Conservation (phyloP, 2,888 invertebrate species). For the Sarcophaga variegata region DNA sequence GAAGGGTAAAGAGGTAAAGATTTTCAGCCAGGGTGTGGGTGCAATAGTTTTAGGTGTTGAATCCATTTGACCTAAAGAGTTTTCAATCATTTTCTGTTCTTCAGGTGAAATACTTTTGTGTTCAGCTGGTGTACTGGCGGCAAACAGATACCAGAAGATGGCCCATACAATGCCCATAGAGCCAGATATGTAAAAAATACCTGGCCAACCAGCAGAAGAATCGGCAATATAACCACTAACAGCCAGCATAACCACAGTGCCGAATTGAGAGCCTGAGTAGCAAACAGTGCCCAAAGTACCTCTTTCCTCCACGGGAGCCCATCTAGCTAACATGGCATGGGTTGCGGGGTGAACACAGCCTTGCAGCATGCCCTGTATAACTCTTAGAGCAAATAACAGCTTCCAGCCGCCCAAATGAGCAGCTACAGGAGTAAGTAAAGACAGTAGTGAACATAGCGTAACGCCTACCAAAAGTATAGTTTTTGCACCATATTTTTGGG, state of each 20-base stretch:
- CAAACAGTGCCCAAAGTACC: slow-evolving; percentile 86
- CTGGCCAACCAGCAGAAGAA: slow-evolving; percentile 88
- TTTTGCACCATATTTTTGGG: slow-evolving; percentile 88
- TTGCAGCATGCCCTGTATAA: slow-evolving; percentile 87
- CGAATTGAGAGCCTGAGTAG: slow-evolving; percentile 89
- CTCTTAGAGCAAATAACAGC: slow-evolving; percentile 84
- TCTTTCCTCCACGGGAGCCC: slow-evolving; percentile 87
- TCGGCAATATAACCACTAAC: slow-evolving; percentile 88
- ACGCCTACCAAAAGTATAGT: slow-evolving; percentile 84
- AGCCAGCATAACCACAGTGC: slow-evolving; percentile 89
- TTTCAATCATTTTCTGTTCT: slow-evolving; percentile 87
- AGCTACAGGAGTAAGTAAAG: slow-evolving; percentile 86
- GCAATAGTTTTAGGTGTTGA: slow-evolving; percentile 73
- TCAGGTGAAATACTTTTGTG: slow-evolving; percentile 85
- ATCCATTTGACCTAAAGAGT: slow-evolving; percentile 83
- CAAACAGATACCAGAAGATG: slow-evolving; percentile 84
- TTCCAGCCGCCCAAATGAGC: slow-evolving; percentile 86
- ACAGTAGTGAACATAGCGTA: slow-evolving; percentile 85
- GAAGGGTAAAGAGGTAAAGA: slow-evolving; percentile 89
- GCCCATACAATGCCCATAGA: slow-evolving; percentile 85
- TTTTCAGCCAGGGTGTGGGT: slow-evolving; percentile 88
- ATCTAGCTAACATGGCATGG: slow-evolving; percentile 87
- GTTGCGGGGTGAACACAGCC: slow-evolving; percentile 87
- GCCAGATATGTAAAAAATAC: slow-evolving; percentile 89
- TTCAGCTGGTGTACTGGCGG: slow-evolving; percentile 86